phyloP scores from a whole-genome alignment of 2,797 vertebrate species.

The Erpetoichthys calabaricus region DNA sequence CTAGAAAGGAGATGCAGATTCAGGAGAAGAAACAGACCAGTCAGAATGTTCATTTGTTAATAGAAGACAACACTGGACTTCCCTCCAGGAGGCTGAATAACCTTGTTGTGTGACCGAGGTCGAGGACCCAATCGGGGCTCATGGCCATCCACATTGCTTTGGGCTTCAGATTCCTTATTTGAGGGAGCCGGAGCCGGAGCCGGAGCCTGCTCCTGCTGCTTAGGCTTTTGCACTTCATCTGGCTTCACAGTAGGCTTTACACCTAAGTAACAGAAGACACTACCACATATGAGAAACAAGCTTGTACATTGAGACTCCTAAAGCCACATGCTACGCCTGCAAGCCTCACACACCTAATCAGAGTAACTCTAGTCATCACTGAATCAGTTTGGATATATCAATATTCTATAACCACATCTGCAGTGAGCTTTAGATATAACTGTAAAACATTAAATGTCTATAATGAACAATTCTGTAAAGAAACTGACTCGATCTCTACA shows the following conservation, averaged over 20 bases:
- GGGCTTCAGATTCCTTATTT: not conserved
- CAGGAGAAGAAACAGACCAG: conserved; percentile 5
- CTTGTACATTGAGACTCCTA: too few species aligned
- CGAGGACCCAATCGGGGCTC: conserved; percentile 80
- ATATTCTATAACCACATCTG: not conserved
- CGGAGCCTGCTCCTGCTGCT: conserved; percentile 28
- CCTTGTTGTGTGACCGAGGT: conserved; percentile 88
- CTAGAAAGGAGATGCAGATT: not conserved
- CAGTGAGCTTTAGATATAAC: not conserved
- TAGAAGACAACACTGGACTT: conserved; percentile 93
- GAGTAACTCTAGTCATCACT: too few species aligned
- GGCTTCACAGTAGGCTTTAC: too few species aligned
- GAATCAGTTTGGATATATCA: not conserved
- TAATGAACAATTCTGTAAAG: too few species aligned
- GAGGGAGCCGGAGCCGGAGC: not conserved
- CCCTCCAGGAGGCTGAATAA: conserved; percentile 84
- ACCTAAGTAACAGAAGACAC: too few species aligned
- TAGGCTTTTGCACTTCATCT: conserved; percentile 28
- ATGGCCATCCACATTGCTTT: conserved; percentile 54
- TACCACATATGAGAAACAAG: too few species aligned
- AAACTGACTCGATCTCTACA: too few species aligned
- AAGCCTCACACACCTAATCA: too few species aligned
- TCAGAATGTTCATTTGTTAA: conserved; percentile 31
- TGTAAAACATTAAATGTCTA: too few species aligned
- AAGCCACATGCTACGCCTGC: too few species aligned